Evolutionary conservation across 2,888 invertebrate genomes (phyloP).

Genomic region (Saturnia japonica): DNA sequence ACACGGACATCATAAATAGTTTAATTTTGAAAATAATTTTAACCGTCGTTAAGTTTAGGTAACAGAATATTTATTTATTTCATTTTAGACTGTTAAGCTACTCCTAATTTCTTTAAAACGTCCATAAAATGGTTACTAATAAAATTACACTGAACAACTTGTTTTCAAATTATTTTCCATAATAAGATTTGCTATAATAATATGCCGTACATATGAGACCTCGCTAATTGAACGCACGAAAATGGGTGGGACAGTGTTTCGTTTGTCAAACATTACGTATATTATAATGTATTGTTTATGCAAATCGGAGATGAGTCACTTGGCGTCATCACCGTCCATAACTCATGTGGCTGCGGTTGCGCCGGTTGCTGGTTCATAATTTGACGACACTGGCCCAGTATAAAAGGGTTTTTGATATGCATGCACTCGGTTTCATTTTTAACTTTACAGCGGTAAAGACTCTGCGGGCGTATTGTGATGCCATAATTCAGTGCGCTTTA

Average conservation of each 20-base stretch:
- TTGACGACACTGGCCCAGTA: conserved; percentile 2
- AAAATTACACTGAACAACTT: conserved; percentile 6
- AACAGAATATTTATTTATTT: no score
- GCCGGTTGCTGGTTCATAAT: not conserved
- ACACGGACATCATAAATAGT: no score
- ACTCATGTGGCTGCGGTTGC: not conserved
- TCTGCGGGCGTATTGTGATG: conserved; percentile 69
- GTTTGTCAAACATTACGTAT: conserved; percentile 11
- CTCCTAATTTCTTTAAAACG: no score
- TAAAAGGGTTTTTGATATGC: conserved; percentile 2
- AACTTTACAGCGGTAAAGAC: conserved; percentile 30
- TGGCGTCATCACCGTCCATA: not conserved
- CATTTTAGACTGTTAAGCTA: no score
- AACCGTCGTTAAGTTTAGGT: no score
- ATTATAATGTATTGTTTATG: conserved; percentile 7
- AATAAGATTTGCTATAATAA: conserved; percentile 7
- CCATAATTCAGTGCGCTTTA: conserved; percentile 51
- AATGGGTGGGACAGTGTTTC: conserved; percentile 16
- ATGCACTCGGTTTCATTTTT: conserved; percentile 19
- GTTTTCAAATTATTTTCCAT: not conserved
- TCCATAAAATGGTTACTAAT: not conserved
- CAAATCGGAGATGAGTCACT: conserved; percentile 10
- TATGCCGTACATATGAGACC: conserved; percentile 14
- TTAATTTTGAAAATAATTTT: no score
- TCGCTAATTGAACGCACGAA: conserved; percentile 16